A percentile compares a stretch with the other conserved stretches of the same genome.
These are phyloP conservation scores for Antheraea mylitta DNA, from an alignment of 1,140 invertebrate species.

Conservation along the genomic window DNA sequence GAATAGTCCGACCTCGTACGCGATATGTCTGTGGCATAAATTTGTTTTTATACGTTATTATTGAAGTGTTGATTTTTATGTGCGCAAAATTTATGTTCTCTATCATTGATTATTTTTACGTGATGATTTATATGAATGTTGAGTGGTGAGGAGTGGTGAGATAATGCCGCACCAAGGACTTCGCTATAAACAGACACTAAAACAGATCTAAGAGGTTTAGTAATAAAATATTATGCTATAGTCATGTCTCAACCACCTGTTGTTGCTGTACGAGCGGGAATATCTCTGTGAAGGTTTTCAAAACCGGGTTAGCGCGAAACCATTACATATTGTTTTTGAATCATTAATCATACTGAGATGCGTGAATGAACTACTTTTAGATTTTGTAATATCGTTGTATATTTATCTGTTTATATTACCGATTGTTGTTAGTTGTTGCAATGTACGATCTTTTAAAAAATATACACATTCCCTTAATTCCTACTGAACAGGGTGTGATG, in stretches of 20 bases:
- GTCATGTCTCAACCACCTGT: neutral
- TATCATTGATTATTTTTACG: neutral
- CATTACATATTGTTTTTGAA: neutral
- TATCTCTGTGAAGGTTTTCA: neutral
- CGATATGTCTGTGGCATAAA: neutral
- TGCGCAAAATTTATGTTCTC: neutral
- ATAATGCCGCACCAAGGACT: neutral
- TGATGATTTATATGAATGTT: neutral
- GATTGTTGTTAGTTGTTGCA: too few relatives aligned
- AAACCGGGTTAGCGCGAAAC: neutral
- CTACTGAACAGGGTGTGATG: too few relatives aligned
- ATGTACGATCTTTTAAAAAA: too few relatives aligned
- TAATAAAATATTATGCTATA: neutral
- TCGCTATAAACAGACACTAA: neutral
- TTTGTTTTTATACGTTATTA: neutral
- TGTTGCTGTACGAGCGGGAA: neutral
- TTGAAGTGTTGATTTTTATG: constrained; percentile 1
- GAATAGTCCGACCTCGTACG: neutral
- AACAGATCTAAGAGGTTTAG: neutral
- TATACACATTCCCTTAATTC: too few relatives aligned
- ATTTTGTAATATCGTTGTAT: neutral
- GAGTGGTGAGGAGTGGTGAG: neutral
- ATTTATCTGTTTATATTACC: neutral
- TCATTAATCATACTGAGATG: neutral
- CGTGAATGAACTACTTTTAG: neutral